Evolutionary conservation across 2,797 vertebrate species (phyloP).

Genomic region (Pipistrellus nathusii): DNA sequence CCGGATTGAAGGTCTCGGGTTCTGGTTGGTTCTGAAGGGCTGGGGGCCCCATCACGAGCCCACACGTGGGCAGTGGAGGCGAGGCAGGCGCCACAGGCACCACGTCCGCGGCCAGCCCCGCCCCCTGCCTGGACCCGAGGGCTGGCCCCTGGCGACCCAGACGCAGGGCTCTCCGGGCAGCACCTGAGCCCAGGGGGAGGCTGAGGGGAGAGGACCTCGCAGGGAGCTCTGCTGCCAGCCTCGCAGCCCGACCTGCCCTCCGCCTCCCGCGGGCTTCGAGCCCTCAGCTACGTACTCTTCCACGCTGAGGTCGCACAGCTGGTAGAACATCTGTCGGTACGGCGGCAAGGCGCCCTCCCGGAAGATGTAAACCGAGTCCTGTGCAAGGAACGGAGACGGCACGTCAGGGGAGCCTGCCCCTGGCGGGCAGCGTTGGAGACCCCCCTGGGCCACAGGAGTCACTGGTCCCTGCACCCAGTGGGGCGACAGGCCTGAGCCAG

Average conservation of each 20-base stretch:
- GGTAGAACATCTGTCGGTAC: slow-evolving; percentile 99
- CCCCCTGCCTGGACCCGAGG: accelerated
- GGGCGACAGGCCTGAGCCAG: not conserved
- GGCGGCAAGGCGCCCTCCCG: slow-evolving; percentile 95
- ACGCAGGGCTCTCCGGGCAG: not conserved
- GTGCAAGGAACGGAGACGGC: not conserved
- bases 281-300: slow-evolving; percentile 89
- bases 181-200: accelerated
- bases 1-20: not conserved
- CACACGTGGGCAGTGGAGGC: accelerated
- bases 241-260: accelerated
- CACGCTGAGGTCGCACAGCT: slow-evolving; percentile 96
- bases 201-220: accelerated
- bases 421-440: accelerated
- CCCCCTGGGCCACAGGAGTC: not conserved
- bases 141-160: accelerated
- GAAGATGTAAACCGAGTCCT: slow-evolving; percentile 96
- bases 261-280: accelerated
- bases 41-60: accelerated
- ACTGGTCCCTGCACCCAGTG: not conserved
- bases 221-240: not conserved
- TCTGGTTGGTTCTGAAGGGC: not conserved
- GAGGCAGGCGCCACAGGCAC: not conserved
- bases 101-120: not conserved
- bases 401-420: not conserved